Percentiles rank a stretch among this genome's conserved stretches.
phyloP scores from a whole-genome alignment of 2,797 vertebrate genomes.

The Thunnus albacares region DNA sequence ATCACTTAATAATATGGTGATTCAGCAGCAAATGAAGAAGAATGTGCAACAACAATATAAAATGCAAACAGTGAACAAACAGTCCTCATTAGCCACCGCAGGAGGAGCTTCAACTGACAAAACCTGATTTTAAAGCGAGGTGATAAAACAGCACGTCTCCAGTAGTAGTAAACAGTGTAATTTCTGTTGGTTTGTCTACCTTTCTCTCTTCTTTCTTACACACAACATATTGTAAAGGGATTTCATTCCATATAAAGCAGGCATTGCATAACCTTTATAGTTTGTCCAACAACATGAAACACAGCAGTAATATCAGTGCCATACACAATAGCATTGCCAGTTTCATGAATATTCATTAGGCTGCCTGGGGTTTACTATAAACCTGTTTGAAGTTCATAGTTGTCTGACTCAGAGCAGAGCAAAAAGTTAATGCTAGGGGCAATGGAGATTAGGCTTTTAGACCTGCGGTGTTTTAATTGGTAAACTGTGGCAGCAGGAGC shows the following conservation, averaged over 20 bases:
- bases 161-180: conserved; percentile 21
- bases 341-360: conserved; percentile 77
- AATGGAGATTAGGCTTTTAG: conserved; percentile 77
- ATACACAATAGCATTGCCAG: conserved; percentile 54
- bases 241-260: conserved; percentile 49
- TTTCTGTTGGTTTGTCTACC: conserved; percentile 26
- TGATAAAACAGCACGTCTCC: conserved; percentile 49
- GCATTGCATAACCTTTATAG: conserved; percentile 55
- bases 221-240: conserved; percentile 43
- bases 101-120: conserved; percentile 43
- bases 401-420: conserved; percentile 53
- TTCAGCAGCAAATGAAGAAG: conserved; percentile 45
- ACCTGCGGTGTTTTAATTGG: conserved; percentile 83
- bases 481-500: conserved; percentile 71
- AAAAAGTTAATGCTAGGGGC: conserved; percentile 74
- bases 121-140: conserved; percentile 46
- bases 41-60: conserved; percentile 9
- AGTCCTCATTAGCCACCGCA: conserved; percentile 32
- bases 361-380: conserved; percentile 60
- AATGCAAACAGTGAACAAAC: conserved; percentile 15
- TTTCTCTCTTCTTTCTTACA: conserved; percentile 28
- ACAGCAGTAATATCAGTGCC: conserved; percentile 56
- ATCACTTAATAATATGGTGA: conserved; percentile 31
- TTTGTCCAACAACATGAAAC: conserved; percentile 61
- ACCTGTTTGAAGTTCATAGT: conserved; percentile 76